Base-by-base conservation (phyloP, 2,888 invertebrate species). In the Ernsta delagoae region DNA sequence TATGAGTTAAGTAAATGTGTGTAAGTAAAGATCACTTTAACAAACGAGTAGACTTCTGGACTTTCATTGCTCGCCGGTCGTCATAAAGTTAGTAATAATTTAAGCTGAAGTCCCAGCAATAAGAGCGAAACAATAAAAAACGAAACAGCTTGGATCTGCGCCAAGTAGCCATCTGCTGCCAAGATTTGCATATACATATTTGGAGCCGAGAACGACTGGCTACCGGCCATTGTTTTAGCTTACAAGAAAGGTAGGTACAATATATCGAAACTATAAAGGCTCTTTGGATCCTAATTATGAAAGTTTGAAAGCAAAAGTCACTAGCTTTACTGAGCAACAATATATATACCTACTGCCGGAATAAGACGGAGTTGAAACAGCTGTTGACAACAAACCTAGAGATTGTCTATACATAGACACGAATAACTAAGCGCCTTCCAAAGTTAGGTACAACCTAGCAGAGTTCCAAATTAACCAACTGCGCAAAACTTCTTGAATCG, bases 111-210 rank as follows among this genome's bases (percentile, higher is more conserved):
- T 59, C 59, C 9, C 56, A 43, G 43, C 11, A 31, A 31, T 31
- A 50, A 12, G 7, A 12, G 34, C 1, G 16, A n/a, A 64, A 54
- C 43, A 65, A 65, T 65, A 63, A 39, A 36, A 31, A 36, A 45
- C 11, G 11, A 31, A 31, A 31, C 31, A 31, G 34, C 7, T 36
- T 59, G 59, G 57, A 12, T 7, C 6, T 39, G 45, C 16, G 65
- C 65, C 65, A 65, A 65, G 56, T 53, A 53, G 24, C 31, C 31
- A 41, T 11, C 41, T 48, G 65, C 48, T 59, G 57, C 57, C 65
- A 59, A 65, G 36, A 65, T 65, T 57, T 57, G 12, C 45, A 16
- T 45, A 16, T 45, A 45, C 16, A 53, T 24, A 48, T 57, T 12
- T 34, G 34, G 43, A 12, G 2, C 2, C 48, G 6, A 5, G 6